Conservation (phyloP, 2,797 vertebrate species). For the Paedocypris micromegethes region DNA sequence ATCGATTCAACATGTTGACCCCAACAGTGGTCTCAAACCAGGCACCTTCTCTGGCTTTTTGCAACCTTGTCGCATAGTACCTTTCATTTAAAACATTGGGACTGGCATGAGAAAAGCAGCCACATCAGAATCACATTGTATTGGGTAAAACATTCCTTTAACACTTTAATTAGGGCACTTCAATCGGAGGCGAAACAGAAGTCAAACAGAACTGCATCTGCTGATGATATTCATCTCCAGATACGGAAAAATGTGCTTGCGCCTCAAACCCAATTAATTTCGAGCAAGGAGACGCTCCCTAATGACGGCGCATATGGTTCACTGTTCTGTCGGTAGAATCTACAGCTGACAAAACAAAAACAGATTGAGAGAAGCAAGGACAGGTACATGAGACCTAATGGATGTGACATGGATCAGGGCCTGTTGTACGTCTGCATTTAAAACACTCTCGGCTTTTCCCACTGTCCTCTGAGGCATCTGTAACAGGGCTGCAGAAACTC, state of each 20-base stretch:
- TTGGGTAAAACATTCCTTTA: slow-evolving; percentile 6
- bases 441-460: slow-evolving; percentile 26
- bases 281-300: slow-evolving; percentile 17
- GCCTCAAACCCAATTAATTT: slow-evolving; percentile 33
- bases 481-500: slow-evolving; percentile 22
- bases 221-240: slow-evolving; percentile 1
- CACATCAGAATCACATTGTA: not conserved
- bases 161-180: slow-evolving; percentile 12
- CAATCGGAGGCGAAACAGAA: not conserved
- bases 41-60: too few relatives aligned
- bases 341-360: slow-evolving; percentile 37
- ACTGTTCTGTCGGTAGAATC: slow-evolving; percentile 32
- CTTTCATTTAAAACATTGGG: too few relatives aligned
- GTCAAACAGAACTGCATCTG: not conserved
- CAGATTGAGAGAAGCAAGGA: slow-evolving; percentile 23
- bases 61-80: too few relatives aligned
- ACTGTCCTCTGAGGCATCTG: slow-evolving; percentile 35
- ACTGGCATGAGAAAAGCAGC: not conserved
- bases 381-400: slow-evolving; percentile 46
- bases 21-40: too few relatives aligned
- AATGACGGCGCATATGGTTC: slow-evolving; percentile 33
- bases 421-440: slow-evolving; percentile 21
- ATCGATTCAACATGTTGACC: too few relatives aligned
- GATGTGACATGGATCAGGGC: slow-evolving; percentile 35
- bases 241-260: slow-evolving; percentile 30